phyloP scores from a whole-genome alignment of 1,140 invertebrate species.

The Drosophila ananassae region DNA sequence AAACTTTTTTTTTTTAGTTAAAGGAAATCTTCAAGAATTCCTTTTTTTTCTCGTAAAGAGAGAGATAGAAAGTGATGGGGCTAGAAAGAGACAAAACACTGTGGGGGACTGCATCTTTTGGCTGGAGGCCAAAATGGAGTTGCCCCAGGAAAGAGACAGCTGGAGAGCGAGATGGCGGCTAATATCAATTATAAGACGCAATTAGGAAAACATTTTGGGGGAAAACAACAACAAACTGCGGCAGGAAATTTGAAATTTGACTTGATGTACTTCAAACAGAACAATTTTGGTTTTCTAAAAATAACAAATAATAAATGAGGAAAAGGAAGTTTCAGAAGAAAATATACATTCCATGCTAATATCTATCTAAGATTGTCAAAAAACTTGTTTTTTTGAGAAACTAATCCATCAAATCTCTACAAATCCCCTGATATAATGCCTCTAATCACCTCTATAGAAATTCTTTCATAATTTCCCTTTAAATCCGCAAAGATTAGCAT shows the following conservation, averaged over 20 bases:
- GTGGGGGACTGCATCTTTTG: conserved; percentile 53
- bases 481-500: conserved; percentile 18
- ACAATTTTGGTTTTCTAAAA: neutral
- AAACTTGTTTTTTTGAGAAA: neutral
- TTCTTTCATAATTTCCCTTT: conserved; percentile 33
- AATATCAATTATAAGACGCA: conserved; percentile 69
- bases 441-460: conserved; percentile 33
- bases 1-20: neutral
- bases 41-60: conserved; percentile 17
- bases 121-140: conserved; percentile 59
- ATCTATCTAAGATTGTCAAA: no score
- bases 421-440: conserved; percentile 22
- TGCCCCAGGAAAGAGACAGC: conserved; percentile 1
- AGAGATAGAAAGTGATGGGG: conserved; percentile 5
- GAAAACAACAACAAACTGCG: conserved; percentile 14
- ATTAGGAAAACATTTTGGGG: conserved; percentile 56
- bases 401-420: conserved; percentile 12
- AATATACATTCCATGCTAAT: neutral
- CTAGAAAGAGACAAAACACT: neutral
- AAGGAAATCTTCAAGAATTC: conserved; percentile 41
- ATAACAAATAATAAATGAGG: neutral
- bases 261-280: conserved; percentile 9
- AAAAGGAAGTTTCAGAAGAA: neutral
- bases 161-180: conserved; percentile 19
- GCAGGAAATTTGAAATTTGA: neutral